Conservation (phyloP, 2,888 invertebrate genomes). For the Dioctria rufipes region DNA sequence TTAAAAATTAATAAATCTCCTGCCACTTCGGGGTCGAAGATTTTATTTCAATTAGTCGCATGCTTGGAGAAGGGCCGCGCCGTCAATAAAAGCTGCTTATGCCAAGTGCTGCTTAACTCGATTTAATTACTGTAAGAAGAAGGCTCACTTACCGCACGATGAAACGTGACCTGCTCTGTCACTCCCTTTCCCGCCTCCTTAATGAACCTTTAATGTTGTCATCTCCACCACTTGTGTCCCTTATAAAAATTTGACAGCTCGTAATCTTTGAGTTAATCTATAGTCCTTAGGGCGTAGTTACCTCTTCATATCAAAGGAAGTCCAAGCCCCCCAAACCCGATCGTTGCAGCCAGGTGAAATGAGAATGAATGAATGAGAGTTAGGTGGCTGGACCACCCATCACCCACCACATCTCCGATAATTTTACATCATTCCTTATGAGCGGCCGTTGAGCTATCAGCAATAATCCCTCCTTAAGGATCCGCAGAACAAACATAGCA, state of each 20-base stretch:
- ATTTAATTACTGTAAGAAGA: conserved; percentile 37
- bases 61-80: not conserved
- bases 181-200: not conserved
- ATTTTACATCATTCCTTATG: conserved; percentile 8
- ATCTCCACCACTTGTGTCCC: conserved; percentile 23
- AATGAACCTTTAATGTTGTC: conserved; percentile 30
- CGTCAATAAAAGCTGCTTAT: conserved; percentile 47
- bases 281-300: conserved; percentile 6
- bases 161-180: not conserved
- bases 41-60: conserved; percentile 44
- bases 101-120: conserved; percentile 28
- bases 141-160: not conserved
- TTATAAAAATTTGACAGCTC: conserved; percentile 49
- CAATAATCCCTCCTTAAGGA: conserved; percentile 4
- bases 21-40: not conserved
- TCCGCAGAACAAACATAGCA: not conserved
- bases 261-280: conserved; percentile 35
- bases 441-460: not conserved
- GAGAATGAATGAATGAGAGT: not conserved
- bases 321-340: not conserved
- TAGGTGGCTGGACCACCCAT: not conserved
- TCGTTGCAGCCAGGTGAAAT: not conserved
- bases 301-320: not conserved
- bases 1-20: not conserved
- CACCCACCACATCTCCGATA: not conserved